A percentile compares a stretch with the other conserved stretches of the same genome.
Evolutionary conservation across 2,888 invertebrate genomes (phyloP).

Genomic region (Cataglyphis albicans): DNA sequence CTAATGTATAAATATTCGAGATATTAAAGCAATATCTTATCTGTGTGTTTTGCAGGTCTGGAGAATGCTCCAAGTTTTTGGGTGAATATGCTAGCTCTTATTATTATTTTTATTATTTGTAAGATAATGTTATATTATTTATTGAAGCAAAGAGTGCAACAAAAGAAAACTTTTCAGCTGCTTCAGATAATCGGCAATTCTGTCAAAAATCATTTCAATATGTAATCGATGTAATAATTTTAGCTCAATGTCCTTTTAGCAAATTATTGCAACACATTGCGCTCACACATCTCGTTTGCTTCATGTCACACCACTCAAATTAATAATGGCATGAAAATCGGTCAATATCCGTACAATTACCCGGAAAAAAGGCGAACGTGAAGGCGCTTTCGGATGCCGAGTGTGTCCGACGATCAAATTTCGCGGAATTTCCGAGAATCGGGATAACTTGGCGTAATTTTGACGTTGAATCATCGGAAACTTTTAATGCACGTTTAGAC

Average conservation of each 20-base stretch:
- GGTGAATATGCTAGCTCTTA: constrained; percentile 89
- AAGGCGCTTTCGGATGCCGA: constrained; percentile 5
- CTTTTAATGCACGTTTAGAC: neutral
- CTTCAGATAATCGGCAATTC: constrained; percentile 91
- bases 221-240: neutral
- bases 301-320: constrained; percentile 42
- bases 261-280: constrained; percentile 21
- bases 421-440: neutral
- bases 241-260: neutral
- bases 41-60: constrained; percentile 86
- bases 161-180: constrained; percentile 90
- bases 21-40: neutral
- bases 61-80: constrained; percentile 89
- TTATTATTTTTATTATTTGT: constrained; percentile 88
- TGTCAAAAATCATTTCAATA: constrained; percentile 88
- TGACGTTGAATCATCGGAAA: neutral
- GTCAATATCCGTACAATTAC: neutral
- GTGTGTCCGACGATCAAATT: neutral
- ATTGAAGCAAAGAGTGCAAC: constrained; percentile 91
- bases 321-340: neutral
- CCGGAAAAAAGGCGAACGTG: neutral
- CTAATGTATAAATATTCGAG: neutral
- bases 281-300: constrained; percentile 16
- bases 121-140: constrained; percentile 91
- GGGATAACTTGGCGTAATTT: constrained; percentile 5